Evolutionary conservation across 2,888 invertebrate species (phyloP).

Genomic region (Leptopilina syphax): DNA sequence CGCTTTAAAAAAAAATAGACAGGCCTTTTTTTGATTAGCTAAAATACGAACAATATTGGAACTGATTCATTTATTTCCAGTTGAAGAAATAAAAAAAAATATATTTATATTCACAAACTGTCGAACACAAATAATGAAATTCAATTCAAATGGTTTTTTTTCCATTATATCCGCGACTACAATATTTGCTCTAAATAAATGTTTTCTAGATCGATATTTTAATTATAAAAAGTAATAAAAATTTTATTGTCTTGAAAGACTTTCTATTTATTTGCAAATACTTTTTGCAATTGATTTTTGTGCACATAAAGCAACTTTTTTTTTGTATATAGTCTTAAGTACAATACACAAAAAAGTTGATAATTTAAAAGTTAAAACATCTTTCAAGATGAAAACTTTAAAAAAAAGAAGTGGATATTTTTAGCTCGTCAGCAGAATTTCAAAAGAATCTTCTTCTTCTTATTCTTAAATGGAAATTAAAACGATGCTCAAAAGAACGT

Average conservation of each 20-base stretch:
- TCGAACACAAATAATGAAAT: conserved; percentile 2
- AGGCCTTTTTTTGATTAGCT: neutral
- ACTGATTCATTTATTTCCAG: conserved; percentile 9
- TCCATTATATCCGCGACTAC: neutral
- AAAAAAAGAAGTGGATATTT: neutral
- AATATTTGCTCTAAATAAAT: conserved; percentile 2
- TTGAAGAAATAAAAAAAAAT: conserved; percentile 6
- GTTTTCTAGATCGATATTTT: neutral
- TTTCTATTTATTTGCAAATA: no score
- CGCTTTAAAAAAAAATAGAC: neutral
- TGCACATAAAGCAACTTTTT: no score
- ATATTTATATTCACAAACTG: neutral
- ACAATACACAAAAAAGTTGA: neutral
- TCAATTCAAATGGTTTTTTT: neutral
- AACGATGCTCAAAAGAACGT: neutral
- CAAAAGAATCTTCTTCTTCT: neutral
- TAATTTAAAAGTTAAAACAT: conserved; percentile 10
- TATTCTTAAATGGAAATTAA: conserved; percentile 1
- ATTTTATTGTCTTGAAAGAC: no score
- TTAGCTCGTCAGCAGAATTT: conserved; percentile 4
- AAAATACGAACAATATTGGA: neutral
- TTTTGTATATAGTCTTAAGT: no score
- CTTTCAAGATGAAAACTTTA: neutral
- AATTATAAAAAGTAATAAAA: no score
- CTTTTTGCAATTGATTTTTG: no score